phyloP scores from a whole-genome alignment of 2,888 invertebrate genomes.

The Ectemnius cavifrons region DNA sequence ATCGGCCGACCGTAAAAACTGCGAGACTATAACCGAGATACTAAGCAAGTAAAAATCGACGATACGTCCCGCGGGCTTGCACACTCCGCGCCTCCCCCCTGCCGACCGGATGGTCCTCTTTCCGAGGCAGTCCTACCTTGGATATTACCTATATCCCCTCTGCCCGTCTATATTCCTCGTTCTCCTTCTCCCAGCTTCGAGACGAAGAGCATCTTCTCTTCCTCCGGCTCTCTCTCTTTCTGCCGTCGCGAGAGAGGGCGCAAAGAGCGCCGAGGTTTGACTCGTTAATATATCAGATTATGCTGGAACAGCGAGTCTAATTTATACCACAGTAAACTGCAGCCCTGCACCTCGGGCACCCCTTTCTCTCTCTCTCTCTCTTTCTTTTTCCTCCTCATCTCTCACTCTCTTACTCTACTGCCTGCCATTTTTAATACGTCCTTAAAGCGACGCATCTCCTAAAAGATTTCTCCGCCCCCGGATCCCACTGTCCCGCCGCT shows the following conservation, averaged over 20 bases:
- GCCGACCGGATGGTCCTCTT: not conserved
- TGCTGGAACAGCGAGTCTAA: constrained; percentile 69
- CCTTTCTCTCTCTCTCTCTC: too few species aligned
- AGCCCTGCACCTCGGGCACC: constrained; percentile 55
- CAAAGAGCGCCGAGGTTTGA: constrained; percentile 55
- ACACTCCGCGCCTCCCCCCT: constrained; percentile 19
- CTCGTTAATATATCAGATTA: constrained; percentile 70
- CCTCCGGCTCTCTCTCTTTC: constrained; percentile 20
- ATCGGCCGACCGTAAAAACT: constrained; percentile 64
- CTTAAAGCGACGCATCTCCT: constrained; percentile 67
- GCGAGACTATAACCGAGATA: constrained; percentile 65
- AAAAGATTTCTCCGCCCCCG: constrained; percentile 61
- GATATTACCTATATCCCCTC: not conserved
- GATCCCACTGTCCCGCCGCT: not conserved
- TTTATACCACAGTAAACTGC: constrained; percentile 69
- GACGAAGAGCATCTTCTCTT: not conserved
- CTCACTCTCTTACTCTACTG: constrained; percentile 29
- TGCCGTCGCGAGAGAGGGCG: constrained; percentile 26
- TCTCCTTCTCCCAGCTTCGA: too few species aligned
- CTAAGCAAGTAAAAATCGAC: constrained; percentile 67
- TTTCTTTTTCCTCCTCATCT: too few species aligned
- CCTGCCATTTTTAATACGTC: constrained; percentile 67
- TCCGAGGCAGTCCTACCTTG: not conserved
- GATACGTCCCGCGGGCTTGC: constrained; percentile 61
- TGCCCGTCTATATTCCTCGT: too few species aligned